Conservation (phyloP, 2,113 vertebrate species). For the Perognathus longimembris region DNA sequence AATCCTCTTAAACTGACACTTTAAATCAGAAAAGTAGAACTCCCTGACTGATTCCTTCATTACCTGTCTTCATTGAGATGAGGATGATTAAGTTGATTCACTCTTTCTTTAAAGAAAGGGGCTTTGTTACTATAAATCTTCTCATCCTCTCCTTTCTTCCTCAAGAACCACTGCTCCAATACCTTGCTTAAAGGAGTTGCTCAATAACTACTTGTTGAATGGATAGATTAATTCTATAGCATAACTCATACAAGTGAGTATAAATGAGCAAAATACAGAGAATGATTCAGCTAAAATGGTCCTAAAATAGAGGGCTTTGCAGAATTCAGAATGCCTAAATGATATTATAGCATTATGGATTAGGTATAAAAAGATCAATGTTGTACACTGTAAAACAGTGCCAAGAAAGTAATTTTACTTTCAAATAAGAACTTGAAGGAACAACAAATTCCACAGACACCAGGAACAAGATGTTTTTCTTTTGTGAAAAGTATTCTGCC, state of each 20-base stretch:
- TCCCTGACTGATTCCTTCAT: not conserved
- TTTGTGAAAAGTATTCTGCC: conserved; percentile 50
- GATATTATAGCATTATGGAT: conserved; percentile 55
- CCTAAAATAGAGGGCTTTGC: conserved; percentile 47
- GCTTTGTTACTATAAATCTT: not conserved
- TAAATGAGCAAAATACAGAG: conserved; percentile 47
- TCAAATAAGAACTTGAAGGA: conserved; percentile 74
- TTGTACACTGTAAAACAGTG: conserved; percentile 49
- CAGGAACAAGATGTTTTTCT: conserved; percentile 73
- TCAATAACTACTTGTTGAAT: conserved; percentile 54
- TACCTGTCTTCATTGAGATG: not conserved
- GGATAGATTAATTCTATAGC: conserved; percentile 37
- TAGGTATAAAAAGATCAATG: conserved; percentile 66
- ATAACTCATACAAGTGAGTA: conserved; percentile 14
- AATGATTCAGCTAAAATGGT: conserved; percentile 56
- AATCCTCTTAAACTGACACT: conserved; percentile 22
- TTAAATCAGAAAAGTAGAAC: conserved; percentile 18
- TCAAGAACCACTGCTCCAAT: not conserved
- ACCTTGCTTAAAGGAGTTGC: conserved; percentile 6
- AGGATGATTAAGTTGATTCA: not conserved
- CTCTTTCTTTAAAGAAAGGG: not conserved
- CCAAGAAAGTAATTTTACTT: conserved; percentile 73
- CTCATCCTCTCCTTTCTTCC: not conserved
- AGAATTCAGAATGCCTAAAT: conserved; percentile 37
- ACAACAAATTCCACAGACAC: conserved; percentile 63